Evolutionary conservation across 1,140 invertebrate genomes (phyloP).

Genomic region (Plutomurus gul): DNA sequence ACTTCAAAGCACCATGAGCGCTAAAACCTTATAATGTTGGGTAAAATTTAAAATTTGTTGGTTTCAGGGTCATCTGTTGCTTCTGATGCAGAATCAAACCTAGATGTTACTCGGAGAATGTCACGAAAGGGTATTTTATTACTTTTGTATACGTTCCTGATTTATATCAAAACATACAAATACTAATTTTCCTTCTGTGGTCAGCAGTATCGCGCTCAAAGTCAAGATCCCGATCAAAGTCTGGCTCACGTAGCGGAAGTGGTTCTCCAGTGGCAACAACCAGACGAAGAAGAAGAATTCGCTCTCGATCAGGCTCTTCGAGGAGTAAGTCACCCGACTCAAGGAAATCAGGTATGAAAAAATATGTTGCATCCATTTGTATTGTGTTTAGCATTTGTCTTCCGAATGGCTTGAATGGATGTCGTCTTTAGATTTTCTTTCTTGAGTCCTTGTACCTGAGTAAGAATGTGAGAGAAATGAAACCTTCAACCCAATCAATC

Average conservation of each 20-base stretch:
- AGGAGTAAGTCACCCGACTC: constrained; percentile 54
- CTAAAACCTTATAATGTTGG: too few species aligned
- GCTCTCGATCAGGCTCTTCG: constrained; percentile 52
- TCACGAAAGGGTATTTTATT: neutral
- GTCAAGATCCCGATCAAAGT: constrained; percentile 36
- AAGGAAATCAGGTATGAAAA: constrained; percentile 55
- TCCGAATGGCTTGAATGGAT: neutral
- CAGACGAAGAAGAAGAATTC: neutral
- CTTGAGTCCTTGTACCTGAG: too few species aligned
- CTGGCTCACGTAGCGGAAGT: constrained; percentile 50
- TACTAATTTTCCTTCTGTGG: neutral
- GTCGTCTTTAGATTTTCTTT: neutral
- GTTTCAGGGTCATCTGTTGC: neutral
- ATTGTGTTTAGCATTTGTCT: too few species aligned
- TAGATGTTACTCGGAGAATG: neutral
- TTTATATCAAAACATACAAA: neutral
- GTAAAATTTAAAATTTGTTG: too few species aligned
- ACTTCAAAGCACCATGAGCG: too few species aligned
- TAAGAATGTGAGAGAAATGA: too few species aligned
- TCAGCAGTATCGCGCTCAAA: constrained; percentile 52
- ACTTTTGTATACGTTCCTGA: neutral
- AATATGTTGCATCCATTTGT: too few species aligned
- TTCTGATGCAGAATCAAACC: neutral
- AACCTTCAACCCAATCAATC: too few species aligned
- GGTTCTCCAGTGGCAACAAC: neutral